Base-by-base conservation (phyloP, 2,888 invertebrate genomes). In the Pandemis cinnamomeana region DNA sequence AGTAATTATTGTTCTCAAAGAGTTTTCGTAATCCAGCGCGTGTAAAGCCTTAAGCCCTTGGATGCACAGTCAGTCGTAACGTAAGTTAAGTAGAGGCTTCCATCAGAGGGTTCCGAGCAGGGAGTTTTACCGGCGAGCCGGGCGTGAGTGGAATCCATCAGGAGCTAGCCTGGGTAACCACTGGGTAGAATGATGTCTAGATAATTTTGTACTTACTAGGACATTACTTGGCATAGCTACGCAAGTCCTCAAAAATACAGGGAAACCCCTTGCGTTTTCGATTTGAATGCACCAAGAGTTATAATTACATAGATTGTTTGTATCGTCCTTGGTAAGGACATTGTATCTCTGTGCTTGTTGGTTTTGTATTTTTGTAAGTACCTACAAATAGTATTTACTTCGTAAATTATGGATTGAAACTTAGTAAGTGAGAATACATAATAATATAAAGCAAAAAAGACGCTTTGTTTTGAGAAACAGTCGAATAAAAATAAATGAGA, bases 61-160 rank as follows among this genome's bases (percentile, higher is more conserved):
- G 27, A 58, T 58, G 58, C 11, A 27, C 27, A 58, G 58, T 58
- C 27, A 11, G 27, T 27, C 27, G 58, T 70, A 51, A 58, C 58
- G 58, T 70, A 41, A 58, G 46, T 71, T 11, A 60, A 20, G 64
- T 41, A 64, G 46, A 11, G 6, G 27, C 51, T 42, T 71, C 67
- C 67, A 61, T 53, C 53, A 42, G 60, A 44, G 20, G 44, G 58
- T 27, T 67, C 55, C 66, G 60, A 51, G 58, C 66, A 71, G 71
- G 58, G 58, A 58, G 11, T 20, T 61, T 10, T 61, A 8, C 61
- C 53, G 67, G 61, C 67, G 61, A 20, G 55, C 55, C 44, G 61
- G 27, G 67, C 71, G 71, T 71, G 71, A 67, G 60, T 46, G 60
- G 71, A 71, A 71, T 71, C 67, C 67, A 71, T 71, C 71, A 71